Base-by-base conservation (phyloP, 37 sponge, comb jelly and placozoan genomes). In the Tethya wilhelma region DNA sequence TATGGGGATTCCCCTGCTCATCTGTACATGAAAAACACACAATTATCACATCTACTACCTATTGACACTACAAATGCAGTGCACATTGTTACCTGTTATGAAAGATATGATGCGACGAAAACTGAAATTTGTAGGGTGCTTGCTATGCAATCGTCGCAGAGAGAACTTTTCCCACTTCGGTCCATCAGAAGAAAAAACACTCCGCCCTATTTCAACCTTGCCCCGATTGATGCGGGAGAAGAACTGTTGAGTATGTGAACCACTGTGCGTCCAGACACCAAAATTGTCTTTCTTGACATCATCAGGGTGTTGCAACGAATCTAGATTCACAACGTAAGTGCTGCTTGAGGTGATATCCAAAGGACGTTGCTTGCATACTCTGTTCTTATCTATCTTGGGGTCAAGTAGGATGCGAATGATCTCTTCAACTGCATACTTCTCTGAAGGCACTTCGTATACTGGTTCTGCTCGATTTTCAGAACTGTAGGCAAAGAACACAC, bases 221-320 rank as follows among this genome's bases (percentile, higher is more conserved):
- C 67, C 86, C 33, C 44, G 53, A 28, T 39, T 53, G 20, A 67
- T 37, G 29, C 34, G 44, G 9, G 53, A 33, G 8, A 4, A 14
- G 25, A 32, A 71, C 19, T 26, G 11, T 22, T 62, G 44, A 6
- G 45, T 38, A 49, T 82, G 83, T 39, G 83, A 82, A 17, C 83
- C 83, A 60, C 63, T 38, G 36, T 82, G 33, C 22, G 66, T 63
- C 83, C 83, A 82, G 8, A 34, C 72, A 0, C 83, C 73, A 46
- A 82, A 82, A 23, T 82, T 55, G 46, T 82, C 83, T 46, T 82
- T 82, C 46, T 82, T 82, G 22, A 82, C 28, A 40, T 82, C 83
- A 56, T 82, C 83, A 23, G 36, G 64, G 42, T 82, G 70, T 53
- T 82, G 28, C 4, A 82, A 55, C 29, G 22, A 34, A 26, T 71